Conservation (phyloP, 2,113 vertebrate genomes). For the Callaeas wilsoni region DNA sequence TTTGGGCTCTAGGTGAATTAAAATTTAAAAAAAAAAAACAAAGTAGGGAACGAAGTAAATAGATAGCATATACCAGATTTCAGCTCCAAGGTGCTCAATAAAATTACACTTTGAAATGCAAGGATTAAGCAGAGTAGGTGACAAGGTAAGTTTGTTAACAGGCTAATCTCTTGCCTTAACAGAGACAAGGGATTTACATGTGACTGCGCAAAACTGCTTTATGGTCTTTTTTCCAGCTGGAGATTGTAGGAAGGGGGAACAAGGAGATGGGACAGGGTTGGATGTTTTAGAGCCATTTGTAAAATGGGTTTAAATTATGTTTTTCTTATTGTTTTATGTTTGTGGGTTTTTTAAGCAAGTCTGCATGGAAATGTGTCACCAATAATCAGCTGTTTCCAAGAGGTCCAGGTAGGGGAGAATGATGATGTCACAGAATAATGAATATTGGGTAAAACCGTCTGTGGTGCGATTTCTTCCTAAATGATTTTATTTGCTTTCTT, state of each 20-base stretch:
- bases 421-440: not conserved
- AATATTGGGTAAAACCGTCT: not conserved
- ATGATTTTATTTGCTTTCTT: not conserved
- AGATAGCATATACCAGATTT: slow-evolving; percentile 43
- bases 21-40: not conserved
- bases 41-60: slow-evolving; percentile 13
- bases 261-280: not conserved
- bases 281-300: not conserved
- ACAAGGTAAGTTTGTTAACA: slow-evolving; percentile 73
- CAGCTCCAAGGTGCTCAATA: slow-evolving; percentile 52
- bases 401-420: not conserved
- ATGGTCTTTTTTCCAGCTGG: slow-evolving; percentile 56
- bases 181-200: slow-evolving; percentile 65
- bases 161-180: slow-evolving; percentile 65
- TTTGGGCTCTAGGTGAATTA: not conserved
- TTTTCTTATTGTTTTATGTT: not conserved
- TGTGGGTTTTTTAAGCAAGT: not conserved
- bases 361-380: not conserved
- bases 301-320: not conserved
- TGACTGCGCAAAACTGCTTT: slow-evolving; percentile 58
- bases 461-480: not conserved
- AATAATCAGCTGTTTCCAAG: not conserved
- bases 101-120: slow-evolving; percentile 70
- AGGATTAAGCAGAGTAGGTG: slow-evolving; percentile 67
- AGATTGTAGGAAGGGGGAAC: slow-evolving; percentile 12